Base-by-base conservation (phyloP, 35 echinoderm and acorn worm species). In the Amphiura filiformis region DNA sequence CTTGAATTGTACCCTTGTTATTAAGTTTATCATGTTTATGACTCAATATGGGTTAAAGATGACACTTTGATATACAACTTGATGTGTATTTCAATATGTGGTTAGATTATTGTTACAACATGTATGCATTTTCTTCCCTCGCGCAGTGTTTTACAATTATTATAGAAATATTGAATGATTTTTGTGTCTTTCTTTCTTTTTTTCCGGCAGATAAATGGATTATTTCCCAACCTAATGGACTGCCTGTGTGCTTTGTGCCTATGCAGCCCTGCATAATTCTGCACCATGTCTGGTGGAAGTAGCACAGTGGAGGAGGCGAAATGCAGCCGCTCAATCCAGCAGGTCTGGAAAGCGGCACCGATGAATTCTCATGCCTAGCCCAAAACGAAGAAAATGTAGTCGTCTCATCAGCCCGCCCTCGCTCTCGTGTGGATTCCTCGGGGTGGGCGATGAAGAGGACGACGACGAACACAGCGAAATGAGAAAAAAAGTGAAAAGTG, bases 401-500 rank as follows among this genome's bases (percentile, higher is more conserved):
- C 35, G 84, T 92, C 64, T 79, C 44, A 15, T 82, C 41, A 40
- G 83, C 31, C 37, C 86, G 76, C 75, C 76, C 79, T 17, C 91
- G 94, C 23, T 75, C 81, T 20, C 87, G 91, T 38, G 96, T 99
- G 42, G 93, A 37, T 99, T 99, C 87, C 70, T 90, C 32, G 81
- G 89, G 39, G 90, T 84, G 65, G 82, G 34, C 81, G 94, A 96
- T 15, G 88, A 93, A 38, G 87, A 89, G 22, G 87, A 93, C 18
- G 88, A 93, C 52, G 96, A 99, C 65, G 92, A 94, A 84, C 93
- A 94, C 70, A 84, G 85, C 28, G 93, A 99, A 78, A 89, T 94
- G 79, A 87, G 96, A 57, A 92, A 87, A 78, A 94, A 99, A 81
- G 96, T 99, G 52, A 99, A 99, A 61, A 80, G 79, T 61, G 96